Evolutionary conservation across 2,797 vertebrate genomes (phyloP).

Genomic region (Syngnathus rostellatus): DNA sequence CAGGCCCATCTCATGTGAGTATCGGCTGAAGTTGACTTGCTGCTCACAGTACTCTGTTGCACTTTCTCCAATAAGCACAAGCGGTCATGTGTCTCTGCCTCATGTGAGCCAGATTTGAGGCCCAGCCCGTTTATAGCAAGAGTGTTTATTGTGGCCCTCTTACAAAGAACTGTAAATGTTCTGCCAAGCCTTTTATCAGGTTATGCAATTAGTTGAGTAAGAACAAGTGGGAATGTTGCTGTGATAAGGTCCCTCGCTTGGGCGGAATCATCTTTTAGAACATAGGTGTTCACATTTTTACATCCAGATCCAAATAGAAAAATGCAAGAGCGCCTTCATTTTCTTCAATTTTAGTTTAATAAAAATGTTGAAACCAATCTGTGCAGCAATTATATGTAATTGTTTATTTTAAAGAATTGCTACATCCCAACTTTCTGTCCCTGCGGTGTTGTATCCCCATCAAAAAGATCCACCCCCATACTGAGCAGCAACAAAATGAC

Average conservation of each 20-base stretch:
- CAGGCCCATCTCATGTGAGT: constrained; percentile 57
- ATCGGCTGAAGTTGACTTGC: constrained; percentile 62
- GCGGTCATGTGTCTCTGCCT: constrained; percentile 66
- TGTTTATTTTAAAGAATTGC: no score
- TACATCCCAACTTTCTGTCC: no score
- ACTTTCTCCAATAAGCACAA: constrained; percentile 38
- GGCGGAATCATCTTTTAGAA: not conserved
- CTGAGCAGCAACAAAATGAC: no score
- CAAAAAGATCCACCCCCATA: no score
- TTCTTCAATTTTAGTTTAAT: not conserved
- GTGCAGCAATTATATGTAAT: no score
- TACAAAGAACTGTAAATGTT: not conserved
- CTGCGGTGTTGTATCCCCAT: no score
- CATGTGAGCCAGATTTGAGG: constrained; percentile 71
- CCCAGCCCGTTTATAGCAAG: constrained; percentile 44
- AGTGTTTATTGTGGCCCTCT: constrained; percentile 44
- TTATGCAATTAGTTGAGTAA: not conserved
- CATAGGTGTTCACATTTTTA: not conserved
- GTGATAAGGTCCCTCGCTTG: not conserved
- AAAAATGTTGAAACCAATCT: not conserved
- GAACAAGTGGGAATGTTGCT: not conserved
- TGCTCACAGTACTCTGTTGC: constrained; percentile 46
- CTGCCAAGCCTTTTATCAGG: not conserved
- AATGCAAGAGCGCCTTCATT: not conserved
- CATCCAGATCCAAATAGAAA: not conserved